Base-by-base conservation (phyloP, 1,140 invertebrate genomes). In the Bombus confusus region DNA sequence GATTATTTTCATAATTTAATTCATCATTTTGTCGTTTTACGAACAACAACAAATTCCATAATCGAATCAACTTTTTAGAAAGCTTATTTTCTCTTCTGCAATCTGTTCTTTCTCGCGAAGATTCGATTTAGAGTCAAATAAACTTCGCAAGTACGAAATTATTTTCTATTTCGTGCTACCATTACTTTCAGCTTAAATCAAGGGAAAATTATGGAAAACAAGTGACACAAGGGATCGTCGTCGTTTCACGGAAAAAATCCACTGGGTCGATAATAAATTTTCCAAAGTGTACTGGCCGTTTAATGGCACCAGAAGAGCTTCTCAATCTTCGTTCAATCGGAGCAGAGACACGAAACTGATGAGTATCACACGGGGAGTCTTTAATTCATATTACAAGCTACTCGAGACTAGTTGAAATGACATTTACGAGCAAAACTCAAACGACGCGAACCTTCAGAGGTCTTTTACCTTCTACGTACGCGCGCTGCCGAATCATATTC, bases 401-500 rank as follows among this genome's bases (percentile, higher is more conserved):
- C 62, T n/a, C 13, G 73, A 75, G 66, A 64, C 34, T 66, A 81
- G 74, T 82, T 68, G 73, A 79, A 81, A 43, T 77, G 84, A 90
- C 84, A 39, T 86, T 88, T 88, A 86, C 76, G 74, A 79, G 57
- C 43, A 22, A 59, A 62, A 88, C 41, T n/a, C 68, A 81, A 88
- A 78, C 75, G 80, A 59, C 83, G 47, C 81, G 52, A 73, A 76
- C 43, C 62, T 34, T 37, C 47, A 74, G 47, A 71, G 37, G 34
- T 43, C 41, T 84, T 41, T 83, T 80, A 71, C 66, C 59, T 71
- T 86, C 71, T 28, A 84, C 59, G 57, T 71, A 88, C 85, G 15
- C 59, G 83, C 76, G 82, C 85, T 85, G 81, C 87, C 92, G 91
- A 93, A 92, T 91, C 92, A 92, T 94, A 90, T 93, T 90, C 74